Conservation (phyloP, 2,888 invertebrate species). For the Euzetes globulus region DNA sequence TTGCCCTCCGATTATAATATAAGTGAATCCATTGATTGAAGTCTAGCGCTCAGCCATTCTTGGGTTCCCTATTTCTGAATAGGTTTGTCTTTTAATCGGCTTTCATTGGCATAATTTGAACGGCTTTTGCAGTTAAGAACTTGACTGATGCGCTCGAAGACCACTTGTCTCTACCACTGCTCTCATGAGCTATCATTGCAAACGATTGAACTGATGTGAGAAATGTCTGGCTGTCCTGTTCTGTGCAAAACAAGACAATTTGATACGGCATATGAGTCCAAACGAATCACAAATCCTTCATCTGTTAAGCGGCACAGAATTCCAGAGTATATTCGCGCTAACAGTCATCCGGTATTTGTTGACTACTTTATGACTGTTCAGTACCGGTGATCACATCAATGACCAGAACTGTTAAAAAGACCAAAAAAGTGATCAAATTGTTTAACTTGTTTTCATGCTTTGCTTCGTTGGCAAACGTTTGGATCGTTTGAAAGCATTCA, state of each 20-base stretch:
- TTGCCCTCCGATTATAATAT: background rate
- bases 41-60: background rate
- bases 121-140: constrained; percentile 27
- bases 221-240: background rate
- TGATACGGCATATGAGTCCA: constrained; percentile 6
- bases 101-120: constrained; percentile 21
- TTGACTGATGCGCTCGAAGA: constrained; percentile 23
- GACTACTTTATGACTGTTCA: background rate
- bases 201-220: background rate
- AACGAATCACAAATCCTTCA: background rate
- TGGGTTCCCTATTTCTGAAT: constrained; percentile 12
- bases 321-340: background rate
- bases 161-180: background rate
- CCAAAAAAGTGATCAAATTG: background rate
- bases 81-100: constrained; percentile 27
- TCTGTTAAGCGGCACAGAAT: constrained; percentile 11
- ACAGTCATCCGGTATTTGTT: constrained; percentile 26
- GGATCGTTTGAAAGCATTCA: constrained; percentile 2
- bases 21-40: background rate
- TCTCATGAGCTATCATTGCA: background rate
- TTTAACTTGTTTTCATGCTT: constrained; percentile 25
- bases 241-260: constrained; percentile 29
- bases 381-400: constrained; percentile 14
- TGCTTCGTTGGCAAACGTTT: background rate
- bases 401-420: background rate